phyloP scores from a whole-genome alignment of 2,113 vertebrate genomes.

The Oplegnathus fasciatus region DNA sequence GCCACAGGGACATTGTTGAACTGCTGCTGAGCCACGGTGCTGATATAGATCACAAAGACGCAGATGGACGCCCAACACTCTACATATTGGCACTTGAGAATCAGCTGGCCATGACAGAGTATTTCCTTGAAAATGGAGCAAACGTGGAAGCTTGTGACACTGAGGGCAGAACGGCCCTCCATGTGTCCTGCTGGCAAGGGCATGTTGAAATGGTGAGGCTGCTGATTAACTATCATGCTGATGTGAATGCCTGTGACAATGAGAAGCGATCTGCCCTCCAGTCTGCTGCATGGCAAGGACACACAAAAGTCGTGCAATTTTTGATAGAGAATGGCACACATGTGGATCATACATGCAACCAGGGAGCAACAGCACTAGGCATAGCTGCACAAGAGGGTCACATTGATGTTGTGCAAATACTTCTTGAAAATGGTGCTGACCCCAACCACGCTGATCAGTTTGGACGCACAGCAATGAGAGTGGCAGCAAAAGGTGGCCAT shows the following conservation, averaged over 20 bases:
- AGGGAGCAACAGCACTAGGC: slow-evolving; percentile 96
- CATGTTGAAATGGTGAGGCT: slow-evolving; percentile 95
- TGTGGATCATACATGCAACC: slow-evolving; percentile 97
- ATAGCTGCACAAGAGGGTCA: slow-evolving; percentile 99
- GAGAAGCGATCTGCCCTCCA: slow-evolving; percentile 96
- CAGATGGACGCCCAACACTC: slow-evolving; percentile 95
- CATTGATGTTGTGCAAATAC: slow-evolving; percentile 93
- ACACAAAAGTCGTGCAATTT: slow-evolving; percentile 92
- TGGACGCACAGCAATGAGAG: slow-evolving; percentile 96
- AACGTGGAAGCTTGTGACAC: slow-evolving; percentile 94
- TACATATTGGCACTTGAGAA: slow-evolving; percentile 98
- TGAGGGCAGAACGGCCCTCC: slow-evolving; percentile 95
- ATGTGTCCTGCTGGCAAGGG: slow-evolving; percentile 99
- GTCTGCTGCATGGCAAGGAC: slow-evolving; percentile 97
- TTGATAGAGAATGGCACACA: slow-evolving; percentile 91
- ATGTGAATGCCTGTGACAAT: slow-evolving; percentile 95
- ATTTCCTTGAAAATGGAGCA: slow-evolving; percentile 95
- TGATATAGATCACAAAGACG: slow-evolving; percentile 95
- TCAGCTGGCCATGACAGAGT: slow-evolving; percentile 96
- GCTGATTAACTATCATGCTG: slow-evolving; percentile 92
- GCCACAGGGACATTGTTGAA: slow-evolving; percentile 95
- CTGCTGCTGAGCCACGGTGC: slow-evolving; percentile 92
- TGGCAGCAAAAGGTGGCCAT: slow-evolving; percentile 98
- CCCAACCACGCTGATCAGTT: slow-evolving; percentile 98
- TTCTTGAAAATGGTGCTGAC: slow-evolving; percentile 95